Conservation (phyloP, 2,888 invertebrate genomes). For the Meloe dianella region DNA sequence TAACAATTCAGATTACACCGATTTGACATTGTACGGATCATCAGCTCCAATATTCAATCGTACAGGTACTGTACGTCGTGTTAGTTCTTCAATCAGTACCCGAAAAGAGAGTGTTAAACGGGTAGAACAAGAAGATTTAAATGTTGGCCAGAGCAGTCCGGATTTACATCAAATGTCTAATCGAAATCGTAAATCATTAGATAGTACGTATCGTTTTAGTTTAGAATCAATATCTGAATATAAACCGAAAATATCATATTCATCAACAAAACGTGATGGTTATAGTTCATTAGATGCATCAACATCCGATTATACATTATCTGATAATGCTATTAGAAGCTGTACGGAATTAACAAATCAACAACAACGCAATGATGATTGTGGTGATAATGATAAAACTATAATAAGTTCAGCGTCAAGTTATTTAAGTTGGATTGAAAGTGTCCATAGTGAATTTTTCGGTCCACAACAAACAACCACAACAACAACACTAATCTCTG, state of each 20-base stretch:
- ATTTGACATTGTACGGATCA: conserved; percentile 51
- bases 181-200: conserved; percentile 38
- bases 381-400: conserved; percentile 44
- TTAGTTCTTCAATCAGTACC: conserved; percentile 31
- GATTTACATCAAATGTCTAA: conserved; percentile 17
- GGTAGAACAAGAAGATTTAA: not conserved
- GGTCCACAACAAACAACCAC: conserved; percentile 37
- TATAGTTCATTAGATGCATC: conserved; percentile 52
- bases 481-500: conserved; percentile 26
- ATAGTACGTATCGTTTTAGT: conserved; percentile 48
- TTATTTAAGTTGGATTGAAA: conserved; percentile 59
- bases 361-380: not conserved
- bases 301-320: conserved; percentile 47
- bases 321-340: conserved; percentile 51
- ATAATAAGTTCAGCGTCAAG: conserved; percentile 53
- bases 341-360: conserved; percentile 38
- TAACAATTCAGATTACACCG: conserved; percentile 38
- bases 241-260: conserved; percentile 54
- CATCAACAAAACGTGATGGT: conserved; percentile 44
- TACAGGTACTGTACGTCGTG: conserved; percentile 55
- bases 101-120: not conserved
- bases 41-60: conserved; percentile 48
- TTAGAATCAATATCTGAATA: conserved; percentile 58
- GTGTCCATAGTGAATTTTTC: conserved; percentile 55
- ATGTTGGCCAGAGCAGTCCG: not conserved